Percentiles rank a stretch among this genome's conserved stretches.
These are phyloP conservation scores for Brotula barbata DNA, from an alignment of 2,797 vertebrate genomes.

Conservation along the genomic window DNA sequence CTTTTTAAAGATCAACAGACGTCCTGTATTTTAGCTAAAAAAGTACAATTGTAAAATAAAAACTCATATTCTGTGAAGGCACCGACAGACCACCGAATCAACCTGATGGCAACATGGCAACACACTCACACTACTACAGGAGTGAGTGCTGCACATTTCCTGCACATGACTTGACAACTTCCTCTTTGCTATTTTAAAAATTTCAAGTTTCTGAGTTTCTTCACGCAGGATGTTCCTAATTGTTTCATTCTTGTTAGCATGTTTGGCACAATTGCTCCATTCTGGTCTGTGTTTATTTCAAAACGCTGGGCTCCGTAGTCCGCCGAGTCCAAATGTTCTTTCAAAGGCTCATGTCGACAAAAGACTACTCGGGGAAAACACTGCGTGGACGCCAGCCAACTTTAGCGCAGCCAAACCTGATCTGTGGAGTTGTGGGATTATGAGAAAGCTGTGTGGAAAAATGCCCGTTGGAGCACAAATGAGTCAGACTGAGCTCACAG, in stretches of 20 bases:
- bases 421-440: conserved; percentile 10
- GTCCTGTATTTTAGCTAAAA: too few relatives aligned
- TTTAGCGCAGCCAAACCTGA: not conserved
- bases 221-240: not conserved
- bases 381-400: not conserved
- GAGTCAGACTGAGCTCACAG: conserved; percentile 36
- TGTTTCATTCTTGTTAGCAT: not conserved
- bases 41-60: too few relatives aligned
- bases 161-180: too few relatives aligned
- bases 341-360: conserved; percentile 6
- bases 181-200: too few relatives aligned
- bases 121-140: too few relatives aligned
- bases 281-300: not conserved
- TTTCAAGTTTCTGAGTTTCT: too few relatives aligned
- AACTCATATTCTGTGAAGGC: too few relatives aligned
- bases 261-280: not conserved
- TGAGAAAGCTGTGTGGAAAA: conserved; percentile 34
- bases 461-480: conserved; percentile 37
- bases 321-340: not conserved
- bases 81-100: too few relatives aligned
- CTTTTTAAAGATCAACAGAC: too few relatives aligned
- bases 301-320: not conserved
- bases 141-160: too few relatives aligned
- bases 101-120: too few relatives aligned
- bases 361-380: not conserved